Evolutionary conservation across 2,888 invertebrate genomes (phyloP).

Genomic region (Lithophane ornitopus): DNA sequence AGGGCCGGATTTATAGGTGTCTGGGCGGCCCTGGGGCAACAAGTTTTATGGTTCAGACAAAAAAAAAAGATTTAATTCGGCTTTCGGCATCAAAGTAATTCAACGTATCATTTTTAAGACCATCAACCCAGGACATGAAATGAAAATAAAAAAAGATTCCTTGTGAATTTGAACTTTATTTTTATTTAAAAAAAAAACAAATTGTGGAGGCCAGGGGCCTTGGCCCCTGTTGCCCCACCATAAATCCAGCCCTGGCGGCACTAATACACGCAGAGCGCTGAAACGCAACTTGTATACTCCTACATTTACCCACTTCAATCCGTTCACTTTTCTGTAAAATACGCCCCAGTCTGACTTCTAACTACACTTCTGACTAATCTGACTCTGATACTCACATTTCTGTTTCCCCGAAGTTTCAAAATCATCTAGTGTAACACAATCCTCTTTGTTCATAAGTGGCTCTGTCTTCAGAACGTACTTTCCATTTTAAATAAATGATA

Average conservation of each 20-base stretch:
- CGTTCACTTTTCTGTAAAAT: slow-evolving; percentile 31
- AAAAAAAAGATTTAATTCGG: too few species aligned
- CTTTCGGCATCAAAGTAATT: too few species aligned
- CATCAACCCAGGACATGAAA: too few species aligned
- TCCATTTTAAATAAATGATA: slow-evolving; percentile 52
- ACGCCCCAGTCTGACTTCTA: background rate
- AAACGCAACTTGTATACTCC: slow-evolving; percentile 40
- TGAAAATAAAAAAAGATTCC: too few species aligned
- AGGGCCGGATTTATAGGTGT: too few species aligned
- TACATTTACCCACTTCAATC: slow-evolving; percentile 50
- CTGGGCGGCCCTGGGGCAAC: too few species aligned
- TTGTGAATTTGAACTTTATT: too few species aligned
- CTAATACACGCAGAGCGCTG: slow-evolving; percentile 33
- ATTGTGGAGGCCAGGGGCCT: too few species aligned
- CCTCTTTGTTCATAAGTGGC: slow-evolving; percentile 36
- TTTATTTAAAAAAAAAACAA: too few species aligned
- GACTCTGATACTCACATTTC: background rate
- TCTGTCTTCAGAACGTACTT: slow-evolving; percentile 39
- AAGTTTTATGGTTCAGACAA: too few species aligned
- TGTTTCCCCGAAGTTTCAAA: slow-evolving; percentile 26
- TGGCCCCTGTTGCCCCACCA: too few species aligned
- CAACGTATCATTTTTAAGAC: too few species aligned
- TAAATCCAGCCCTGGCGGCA: slow-evolving; percentile 9
- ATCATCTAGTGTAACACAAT: slow-evolving; percentile 38
- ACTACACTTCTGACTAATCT: background rate